Conservation (phyloP, 2,888 invertebrate species). For the Mesopsocus fuscifrons region DNA sequence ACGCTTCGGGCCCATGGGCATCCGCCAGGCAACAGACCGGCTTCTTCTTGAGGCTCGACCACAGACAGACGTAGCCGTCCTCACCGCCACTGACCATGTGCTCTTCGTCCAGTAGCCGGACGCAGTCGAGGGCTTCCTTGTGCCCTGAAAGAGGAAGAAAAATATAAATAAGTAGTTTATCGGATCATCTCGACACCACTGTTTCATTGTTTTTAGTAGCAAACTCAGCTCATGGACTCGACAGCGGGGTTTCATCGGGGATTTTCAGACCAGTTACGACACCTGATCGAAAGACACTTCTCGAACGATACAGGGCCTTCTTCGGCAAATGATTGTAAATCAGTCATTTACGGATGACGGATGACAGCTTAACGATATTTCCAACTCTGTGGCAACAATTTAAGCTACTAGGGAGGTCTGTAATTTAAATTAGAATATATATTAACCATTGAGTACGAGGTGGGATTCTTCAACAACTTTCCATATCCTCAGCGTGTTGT, state of each 20-base stretch:
- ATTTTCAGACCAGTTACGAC: no score
- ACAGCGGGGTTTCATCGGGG: no score
- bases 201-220: neutral
- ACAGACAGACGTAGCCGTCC: conserved; percentile 69
- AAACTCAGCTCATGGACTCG: neutral
- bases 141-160: conserved; percentile 3
- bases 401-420: no score
- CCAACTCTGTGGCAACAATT: no score
- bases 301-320: no score
- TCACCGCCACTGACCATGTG: conserved; percentile 84
- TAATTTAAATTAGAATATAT: no score
- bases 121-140: conserved; percentile 45
- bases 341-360: no score
- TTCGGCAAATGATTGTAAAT: no score
- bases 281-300: no score
- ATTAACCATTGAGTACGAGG: conserved; percentile 76
- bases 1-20: conserved; percentile 55
- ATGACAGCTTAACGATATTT: no score
- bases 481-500: conserved; percentile 79
- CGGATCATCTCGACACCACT: neutral
- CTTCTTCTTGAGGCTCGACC: conserved; percentile 75
- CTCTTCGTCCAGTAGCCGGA: conserved; percentile 81
- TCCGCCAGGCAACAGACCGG: conserved; percentile 46
- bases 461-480: conserved; percentile 96
- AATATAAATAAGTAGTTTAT: neutral